Evolutionary conservation across 35 echinoderm and acorn worm genomes (phyloP), one percentile per base, ranked within the genome.

Genomic region (Apostichopus parvimensis): DNA sequence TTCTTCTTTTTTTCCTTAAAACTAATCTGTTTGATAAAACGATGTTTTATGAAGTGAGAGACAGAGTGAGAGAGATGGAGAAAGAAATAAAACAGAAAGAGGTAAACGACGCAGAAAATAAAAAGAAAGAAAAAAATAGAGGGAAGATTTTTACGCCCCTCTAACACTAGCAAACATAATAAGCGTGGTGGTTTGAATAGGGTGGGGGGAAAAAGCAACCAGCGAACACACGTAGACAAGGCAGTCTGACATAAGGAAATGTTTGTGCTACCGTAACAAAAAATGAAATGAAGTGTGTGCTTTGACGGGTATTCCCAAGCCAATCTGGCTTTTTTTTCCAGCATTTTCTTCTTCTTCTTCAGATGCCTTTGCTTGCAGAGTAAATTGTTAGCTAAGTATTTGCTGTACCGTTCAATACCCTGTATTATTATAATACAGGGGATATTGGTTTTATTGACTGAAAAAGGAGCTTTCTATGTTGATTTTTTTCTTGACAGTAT

Each of bases 191-290:
- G 6, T 75, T 75, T 18, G 14, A 75, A 75, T 7, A 68, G 18
- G 64, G 11, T 14, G 18, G 71, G n/a, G 6, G 17, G 21, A 75
- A 75, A 73, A 21, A 4, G 13, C 6, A 75, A 75, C 15, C 15
- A 75, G 21, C n/a, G 15, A 61, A 8, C 58, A 61, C 7, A 61
- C 12, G 12, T 12, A 61, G 58, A 12, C 58, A 61, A 61, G 71
- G 6, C 6, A 13, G 4, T 75, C 2, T 22, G 71, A 75, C 71
- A 7, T 75, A 75, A 14, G 71, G 71, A 75, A 75, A 75, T 75
- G 71, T 75, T 75, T 75, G 71, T 75, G 21, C 71, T 75, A 75
- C 71, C 71, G 71, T 75, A 75, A 75, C 64, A 22, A 75, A 18
- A n/a, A 75, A 75, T 75, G 21, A 75, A 75, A 68, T 14, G 64